Evolutionary conservation across 2,888 invertebrate species (phyloP).

Genomic region (Hydrotaea diabolus): DNA sequence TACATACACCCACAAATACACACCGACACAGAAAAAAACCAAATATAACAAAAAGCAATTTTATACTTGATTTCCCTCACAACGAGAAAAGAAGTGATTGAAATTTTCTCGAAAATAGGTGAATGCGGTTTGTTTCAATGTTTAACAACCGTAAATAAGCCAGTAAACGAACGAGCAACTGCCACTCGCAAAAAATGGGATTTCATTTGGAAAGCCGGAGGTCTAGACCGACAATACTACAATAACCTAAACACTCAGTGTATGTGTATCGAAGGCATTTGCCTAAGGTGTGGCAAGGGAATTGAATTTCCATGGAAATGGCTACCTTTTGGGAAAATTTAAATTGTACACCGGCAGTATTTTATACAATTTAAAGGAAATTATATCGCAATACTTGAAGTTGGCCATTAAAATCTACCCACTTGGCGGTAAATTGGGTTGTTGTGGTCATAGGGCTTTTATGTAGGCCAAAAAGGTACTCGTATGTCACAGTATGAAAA

Average conservation of each 20-base stretch:
- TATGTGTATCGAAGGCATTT: neutral
- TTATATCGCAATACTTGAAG: neutral
- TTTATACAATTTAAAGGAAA: neutral
- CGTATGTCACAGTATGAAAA: too few species aligned
- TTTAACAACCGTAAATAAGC: constrained; percentile 50
- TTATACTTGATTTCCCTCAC: constrained; percentile 45
- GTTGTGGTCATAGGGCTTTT: too few species aligned
- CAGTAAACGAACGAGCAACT: neutral
- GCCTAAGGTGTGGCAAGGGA: neutral
- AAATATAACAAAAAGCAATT: constrained; percentile 44
- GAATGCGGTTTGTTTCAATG: constrained; percentile 50
- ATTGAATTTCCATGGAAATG: too few species aligned
- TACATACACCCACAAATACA: neutral
- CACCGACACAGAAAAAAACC: neutral
- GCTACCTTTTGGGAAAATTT: neutral
- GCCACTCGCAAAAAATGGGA: neutral
- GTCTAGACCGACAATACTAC: neutral
- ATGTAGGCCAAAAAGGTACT: too few species aligned
- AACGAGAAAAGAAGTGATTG: constrained; percentile 9
- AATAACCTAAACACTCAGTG: neutral
- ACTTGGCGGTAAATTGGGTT: too few species aligned
- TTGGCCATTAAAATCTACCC: too few species aligned
- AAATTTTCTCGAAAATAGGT: constrained; percentile 32
- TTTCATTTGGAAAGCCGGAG: neutral
- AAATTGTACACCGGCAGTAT: neutral